phyloP scores from a whole-genome alignment of 2,888 invertebrate species.

The Heliconius ethilla region DNA sequence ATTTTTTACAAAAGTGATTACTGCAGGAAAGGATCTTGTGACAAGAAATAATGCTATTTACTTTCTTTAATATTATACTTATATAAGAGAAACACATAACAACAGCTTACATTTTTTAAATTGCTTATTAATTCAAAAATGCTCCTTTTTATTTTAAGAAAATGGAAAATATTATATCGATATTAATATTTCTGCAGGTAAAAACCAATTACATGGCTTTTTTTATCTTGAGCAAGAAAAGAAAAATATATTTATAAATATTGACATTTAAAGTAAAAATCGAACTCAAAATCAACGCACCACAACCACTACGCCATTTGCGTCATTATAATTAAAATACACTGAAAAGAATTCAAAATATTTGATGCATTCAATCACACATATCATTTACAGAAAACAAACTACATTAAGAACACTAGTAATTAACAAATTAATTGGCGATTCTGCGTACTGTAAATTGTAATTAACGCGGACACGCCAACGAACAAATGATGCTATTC shows the following conservation, averaged over 20 bases:
- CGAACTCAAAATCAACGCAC: background rate
- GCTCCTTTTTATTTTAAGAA: too few relatives aligned
- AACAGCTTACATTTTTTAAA: background rate
- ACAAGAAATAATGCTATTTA: background rate
- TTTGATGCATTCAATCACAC: background rate
- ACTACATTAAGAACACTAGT: slow-evolving; percentile 5
- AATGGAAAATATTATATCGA: too few relatives aligned
- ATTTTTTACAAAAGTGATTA: background rate
- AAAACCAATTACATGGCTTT: too few relatives aligned
- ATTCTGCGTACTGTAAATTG: slow-evolving; percentile 27
- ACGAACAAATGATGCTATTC: slow-evolving; percentile 30
- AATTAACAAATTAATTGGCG: slow-evolving; percentile 28
- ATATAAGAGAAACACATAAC: background rate
- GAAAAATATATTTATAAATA: too few relatives aligned
- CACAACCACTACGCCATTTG: background rate
- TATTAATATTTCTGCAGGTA: too few relatives aligned
- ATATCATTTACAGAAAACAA: slow-evolving; percentile 10
- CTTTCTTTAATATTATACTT: background rate
- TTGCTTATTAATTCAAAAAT: too few relatives aligned
- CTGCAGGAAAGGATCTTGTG: background rate
- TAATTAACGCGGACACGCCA: slow-evolving; percentile 29
- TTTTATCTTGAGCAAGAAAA: too few relatives aligned
- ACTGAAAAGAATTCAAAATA: background rate
- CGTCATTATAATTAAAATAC: background rate
- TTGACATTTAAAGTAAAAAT: background rate